Evolutionary conservation across 2,113 vertebrate species (phyloP), one percentile per base, ranked within the genome.

Genomic region (Chelonoidis abingdonii): DNA sequence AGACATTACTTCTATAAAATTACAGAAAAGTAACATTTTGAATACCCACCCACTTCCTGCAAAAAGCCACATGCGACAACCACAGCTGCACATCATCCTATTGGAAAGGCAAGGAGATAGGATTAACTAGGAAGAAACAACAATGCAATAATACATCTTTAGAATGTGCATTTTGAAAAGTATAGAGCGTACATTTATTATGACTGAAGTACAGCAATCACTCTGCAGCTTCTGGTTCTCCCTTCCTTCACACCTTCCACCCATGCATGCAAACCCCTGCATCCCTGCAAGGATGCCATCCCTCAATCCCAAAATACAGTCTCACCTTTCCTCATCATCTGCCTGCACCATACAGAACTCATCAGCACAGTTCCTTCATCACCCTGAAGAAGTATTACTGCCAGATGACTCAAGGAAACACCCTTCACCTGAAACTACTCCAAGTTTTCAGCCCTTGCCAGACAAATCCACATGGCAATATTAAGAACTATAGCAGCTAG

Each of bases 11-110:
- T 72, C 65, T 72, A n/a, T 38, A 72, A 72, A 38, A 16, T 53
- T 19, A 54, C 13, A 0, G 10, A 96, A 49, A 85, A 57, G 29
- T 2, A 8, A 31, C 7, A 80, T 88, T 79, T 80, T 81, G 80
- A 95, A 90, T 94, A 99, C 99, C 84, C 97, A 99, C 99, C 99
- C 99, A 99, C 97, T 99, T 99, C 97, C 99, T 99, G 98, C 99
- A 99, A 97, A 99, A 99, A 3, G 99, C 99, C 56, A 99, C 96
- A 8, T 99, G 99, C 0, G 99, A 99, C 41, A 99, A 98, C 99
- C 99, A 99, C 31, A 99, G 98, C 96, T 99, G 99, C 87, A 99
- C 92, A 90, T 99, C 99, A 27, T 99, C 99, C 99, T 99, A 93
- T 53, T 91, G 92, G 82, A 65, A 91, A 97, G 49, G 47, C 69